Evolutionary conservation across 2,888 invertebrate species (phyloP).

Genomic region (Drosophila anomelani): DNA sequence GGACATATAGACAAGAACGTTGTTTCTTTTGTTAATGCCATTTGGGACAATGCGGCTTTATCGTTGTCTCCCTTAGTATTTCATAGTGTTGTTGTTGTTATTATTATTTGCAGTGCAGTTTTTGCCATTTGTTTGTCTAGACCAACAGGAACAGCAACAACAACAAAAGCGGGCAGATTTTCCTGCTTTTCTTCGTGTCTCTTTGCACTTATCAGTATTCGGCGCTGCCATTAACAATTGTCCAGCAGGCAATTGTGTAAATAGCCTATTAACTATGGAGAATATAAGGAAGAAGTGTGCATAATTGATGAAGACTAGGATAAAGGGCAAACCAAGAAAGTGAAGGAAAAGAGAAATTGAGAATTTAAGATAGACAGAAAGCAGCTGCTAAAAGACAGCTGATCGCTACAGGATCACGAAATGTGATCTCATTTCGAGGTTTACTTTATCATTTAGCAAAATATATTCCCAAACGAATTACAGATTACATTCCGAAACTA

Average conservation of each 20-base stretch:
- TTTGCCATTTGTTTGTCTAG: constrained; percentile 64
- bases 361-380: neutral
- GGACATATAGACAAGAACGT: constrained; percentile 34
- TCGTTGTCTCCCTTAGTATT: constrained; percentile 22
- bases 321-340: constrained; percentile 12
- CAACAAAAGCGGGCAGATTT: constrained; percentile 51
- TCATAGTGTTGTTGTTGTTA: constrained; percentile 20
- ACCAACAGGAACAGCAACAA: constrained; percentile 56
- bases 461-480: neutral
- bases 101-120: constrained; percentile 28
- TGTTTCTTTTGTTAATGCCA: constrained; percentile 51
- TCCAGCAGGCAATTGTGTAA: constrained; percentile 64
- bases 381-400: constrained; percentile 27
- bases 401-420: constrained; percentile 8
- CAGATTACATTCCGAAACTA: neutral
- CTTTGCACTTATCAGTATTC: constrained; percentile 72
- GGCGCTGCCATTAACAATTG: constrained; percentile 52
- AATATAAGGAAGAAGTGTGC: constrained; percentile 10
- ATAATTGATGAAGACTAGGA: constrained; percentile 20
- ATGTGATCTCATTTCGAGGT: neutral
- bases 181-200: constrained; percentile 14
- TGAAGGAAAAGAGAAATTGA: neutral
- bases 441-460: neutral
- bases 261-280: constrained; percentile 63
- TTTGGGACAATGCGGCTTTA: constrained; percentile 70